Evolutionary conservation across 2,113 vertebrate species (phyloP).

Genomic region (Odocoileus virginianus): DNA sequence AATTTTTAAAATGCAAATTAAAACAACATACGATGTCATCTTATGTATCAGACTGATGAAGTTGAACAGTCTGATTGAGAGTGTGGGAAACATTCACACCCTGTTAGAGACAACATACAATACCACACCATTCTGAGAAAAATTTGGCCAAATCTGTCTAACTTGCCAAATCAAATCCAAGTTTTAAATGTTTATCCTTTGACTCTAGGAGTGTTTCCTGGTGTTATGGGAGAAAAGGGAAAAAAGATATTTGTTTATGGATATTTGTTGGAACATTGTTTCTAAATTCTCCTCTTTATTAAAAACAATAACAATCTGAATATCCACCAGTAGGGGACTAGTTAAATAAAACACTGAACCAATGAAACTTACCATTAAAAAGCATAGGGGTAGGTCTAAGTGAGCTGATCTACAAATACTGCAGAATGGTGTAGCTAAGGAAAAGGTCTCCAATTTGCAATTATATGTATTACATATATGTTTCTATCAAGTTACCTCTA

Average conservation of each 20-base stretch:
- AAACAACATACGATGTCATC: background rate
- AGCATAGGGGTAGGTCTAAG: background rate
- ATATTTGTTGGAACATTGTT: background rate
- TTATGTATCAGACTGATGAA: background rate
- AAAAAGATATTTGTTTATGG: background rate
- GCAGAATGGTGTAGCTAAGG: background rate
- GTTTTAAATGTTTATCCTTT: background rate
- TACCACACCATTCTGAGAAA: background rate
- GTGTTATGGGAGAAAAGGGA: background rate
- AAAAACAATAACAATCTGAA: background rate
- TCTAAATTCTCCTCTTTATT: background rate
- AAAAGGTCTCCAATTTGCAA: background rate
- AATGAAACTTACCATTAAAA: background rate
- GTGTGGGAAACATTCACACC: background rate
- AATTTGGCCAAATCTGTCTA: background rate
- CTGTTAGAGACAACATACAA: background rate
- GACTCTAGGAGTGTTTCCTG: background rate
- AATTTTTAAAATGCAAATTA: background rate
- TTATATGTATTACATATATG: background rate
- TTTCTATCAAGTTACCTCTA: background rate
- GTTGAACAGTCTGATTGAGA: background rate
- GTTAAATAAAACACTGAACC: background rate
- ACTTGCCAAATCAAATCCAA: background rate
- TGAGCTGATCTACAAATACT: background rate
- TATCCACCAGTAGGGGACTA: background rate